These are phyloP conservation scores for Anoura caudifer DNA, from an alignment of 2,113 vertebrate genomes.

Conservation along the genomic window DNA sequence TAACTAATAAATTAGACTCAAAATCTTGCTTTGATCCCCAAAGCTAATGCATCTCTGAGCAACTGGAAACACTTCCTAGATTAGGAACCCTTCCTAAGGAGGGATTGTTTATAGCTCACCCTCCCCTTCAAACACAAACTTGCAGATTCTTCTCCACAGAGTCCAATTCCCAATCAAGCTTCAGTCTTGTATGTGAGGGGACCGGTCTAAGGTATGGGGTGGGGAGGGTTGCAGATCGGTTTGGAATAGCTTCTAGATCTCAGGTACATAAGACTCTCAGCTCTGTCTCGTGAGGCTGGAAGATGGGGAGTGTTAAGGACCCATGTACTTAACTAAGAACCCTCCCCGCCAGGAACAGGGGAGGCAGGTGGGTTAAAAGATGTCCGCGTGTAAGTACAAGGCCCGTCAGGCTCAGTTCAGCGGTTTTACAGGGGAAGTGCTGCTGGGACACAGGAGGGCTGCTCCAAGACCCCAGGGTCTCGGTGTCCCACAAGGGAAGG, in stretches of 20 bases:
- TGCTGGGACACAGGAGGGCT: neutral
- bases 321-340: neutral
- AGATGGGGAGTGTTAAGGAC: neutral
- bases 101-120: neutral
- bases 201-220: neutral
- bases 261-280: neutral
- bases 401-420: slow-evolving; percentile 22
- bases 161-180: neutral
- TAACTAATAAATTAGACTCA: slow-evolving; percentile 35
- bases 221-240: neutral
- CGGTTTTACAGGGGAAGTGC: neutral
- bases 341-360: neutral
- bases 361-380: neutral
- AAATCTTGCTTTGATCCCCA: slow-evolving; percentile 21
- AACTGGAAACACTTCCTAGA: neutral
- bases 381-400: neutral
- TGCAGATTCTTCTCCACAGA: neutral
- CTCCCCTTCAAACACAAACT: neutral
- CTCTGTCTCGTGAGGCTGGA: neutral
- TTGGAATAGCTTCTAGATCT: neutral
- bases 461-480: neutral
- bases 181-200: neutral
- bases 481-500: neutral
- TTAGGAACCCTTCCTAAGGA: neutral
- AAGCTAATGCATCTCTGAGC: neutral